These are phyloP conservation scores for Desoria tigrina DNA, from an alignment of 2,888 invertebrate genomes.

Conservation along the genomic window DNA sequence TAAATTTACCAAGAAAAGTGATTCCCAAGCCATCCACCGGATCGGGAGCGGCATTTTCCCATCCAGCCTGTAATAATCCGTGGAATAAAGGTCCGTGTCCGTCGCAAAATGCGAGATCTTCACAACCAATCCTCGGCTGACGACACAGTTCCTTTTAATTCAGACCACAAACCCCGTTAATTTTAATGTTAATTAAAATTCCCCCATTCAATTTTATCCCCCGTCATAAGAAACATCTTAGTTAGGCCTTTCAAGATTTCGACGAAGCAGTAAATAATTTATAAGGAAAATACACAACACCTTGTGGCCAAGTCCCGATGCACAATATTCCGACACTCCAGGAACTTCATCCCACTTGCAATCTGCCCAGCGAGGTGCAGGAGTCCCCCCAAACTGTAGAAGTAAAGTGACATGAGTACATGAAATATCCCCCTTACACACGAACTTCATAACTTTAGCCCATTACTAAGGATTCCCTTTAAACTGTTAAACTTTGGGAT, in stretches of 20 bases:
- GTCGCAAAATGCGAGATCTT: slow-evolving; percentile 85
- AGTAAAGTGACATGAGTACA: slow-evolving; percentile 42
- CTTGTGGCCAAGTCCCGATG: slow-evolving; percentile 85
- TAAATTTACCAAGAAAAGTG: slow-evolving; percentile 70
- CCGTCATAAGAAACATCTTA: background rate
- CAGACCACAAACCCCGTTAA: slow-evolving; percentile 37
- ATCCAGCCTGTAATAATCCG: slow-evolving; percentile 81
- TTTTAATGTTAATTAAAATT: slow-evolving; percentile 15
- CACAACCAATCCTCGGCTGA: slow-evolving; percentile 77
- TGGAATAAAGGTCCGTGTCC: slow-evolving; percentile 74
- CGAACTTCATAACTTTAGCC: background rate
- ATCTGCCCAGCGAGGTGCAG: slow-evolving; percentile 82
- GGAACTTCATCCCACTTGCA: slow-evolving; percentile 85
- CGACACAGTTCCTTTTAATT: slow-evolving; percentile 84
- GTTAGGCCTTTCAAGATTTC: background rate
- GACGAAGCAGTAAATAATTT: background rate
- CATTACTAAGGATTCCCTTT: background rate
- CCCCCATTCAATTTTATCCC: background rate
- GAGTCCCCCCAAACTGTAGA: slow-evolving; percentile 61
- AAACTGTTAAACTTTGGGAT: too few species aligned
- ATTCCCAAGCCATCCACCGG: slow-evolving; percentile 89
- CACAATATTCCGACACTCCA: slow-evolving; percentile 85
- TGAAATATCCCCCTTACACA: background rate
- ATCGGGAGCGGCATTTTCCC: slow-evolving; percentile 79
- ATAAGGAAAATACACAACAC: slow-evolving; percentile 58